These are phyloP conservation scores for Erinaceus europaeus DNA, from an alignment of 2,113 vertebrate species.

Conservation along the genomic window DNA sequence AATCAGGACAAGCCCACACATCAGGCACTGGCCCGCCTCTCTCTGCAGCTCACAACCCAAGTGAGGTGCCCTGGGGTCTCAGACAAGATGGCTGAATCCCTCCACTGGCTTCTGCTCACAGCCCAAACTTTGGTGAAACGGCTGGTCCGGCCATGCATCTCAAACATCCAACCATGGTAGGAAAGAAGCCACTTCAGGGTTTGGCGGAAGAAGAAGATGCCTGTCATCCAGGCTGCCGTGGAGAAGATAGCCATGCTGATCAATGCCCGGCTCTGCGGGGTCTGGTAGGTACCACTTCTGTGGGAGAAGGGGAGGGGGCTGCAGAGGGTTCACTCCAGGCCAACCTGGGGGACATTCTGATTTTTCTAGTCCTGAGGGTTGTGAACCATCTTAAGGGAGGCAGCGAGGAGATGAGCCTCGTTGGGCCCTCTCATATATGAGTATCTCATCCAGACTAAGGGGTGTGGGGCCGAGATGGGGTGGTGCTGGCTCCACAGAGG, in stretches of 20 bases:
- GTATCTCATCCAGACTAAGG: no score
- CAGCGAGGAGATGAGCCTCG: no score
- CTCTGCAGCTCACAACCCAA: neutral
- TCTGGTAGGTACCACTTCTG: conserved; percentile 54
- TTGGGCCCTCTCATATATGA: no score
- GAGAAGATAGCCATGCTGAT: conserved; percentile 89
- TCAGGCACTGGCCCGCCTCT: neutral
- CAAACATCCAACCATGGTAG: conserved; percentile 96
- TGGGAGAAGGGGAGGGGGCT: neutral
- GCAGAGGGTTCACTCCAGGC: neutral
- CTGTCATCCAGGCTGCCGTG: conserved; percentile 89
- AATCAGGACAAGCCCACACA: neutral
- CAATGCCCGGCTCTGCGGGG: conserved; percentile 69
- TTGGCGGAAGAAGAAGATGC: conserved; percentile 90
- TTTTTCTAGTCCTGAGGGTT: neutral
- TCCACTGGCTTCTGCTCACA: conserved; percentile 78
- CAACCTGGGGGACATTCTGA: neutral
- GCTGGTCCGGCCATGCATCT: conserved; percentile 90
- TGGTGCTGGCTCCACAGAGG: no score
- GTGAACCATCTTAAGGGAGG: neutral
- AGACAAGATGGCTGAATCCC: neutral
- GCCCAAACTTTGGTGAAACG: conserved; percentile 89
- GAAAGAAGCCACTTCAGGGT: conserved; percentile 90
- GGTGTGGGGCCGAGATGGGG: no score
- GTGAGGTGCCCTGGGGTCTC: neutral